Evolutionary conservation across 2,888 invertebrate species (phyloP).

Genomic region (Caenorhabditis sp.): DNA sequence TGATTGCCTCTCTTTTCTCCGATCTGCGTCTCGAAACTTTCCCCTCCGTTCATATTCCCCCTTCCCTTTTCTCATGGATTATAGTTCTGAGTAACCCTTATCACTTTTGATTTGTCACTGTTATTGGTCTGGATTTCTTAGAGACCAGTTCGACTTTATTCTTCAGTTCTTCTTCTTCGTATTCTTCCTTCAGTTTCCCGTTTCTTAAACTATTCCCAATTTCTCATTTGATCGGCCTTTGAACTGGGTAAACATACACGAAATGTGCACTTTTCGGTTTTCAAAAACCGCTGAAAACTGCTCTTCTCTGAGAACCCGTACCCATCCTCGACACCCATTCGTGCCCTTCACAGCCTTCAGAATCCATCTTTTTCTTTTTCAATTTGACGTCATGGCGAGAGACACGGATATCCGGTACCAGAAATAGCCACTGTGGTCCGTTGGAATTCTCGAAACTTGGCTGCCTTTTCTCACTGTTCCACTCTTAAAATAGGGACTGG

Average conservation of each 20-base stretch:
- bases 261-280: constrained; percentile 13
- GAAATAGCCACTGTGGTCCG: constrained; percentile 13
- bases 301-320: too few species aligned
- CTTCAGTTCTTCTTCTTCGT: not conserved
- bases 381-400: constrained; percentile 8
- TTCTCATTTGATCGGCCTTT: constrained; percentile 11
- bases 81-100: not conserved
- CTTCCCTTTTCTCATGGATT: not conserved
- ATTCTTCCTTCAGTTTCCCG: too few species aligned
- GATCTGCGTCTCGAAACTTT: constrained; percentile 26
- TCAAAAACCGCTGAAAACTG: not conserved
- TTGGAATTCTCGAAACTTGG: constrained; percentile 8
- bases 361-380: constrained; percentile 1
- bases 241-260: not conserved
- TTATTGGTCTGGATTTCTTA: too few species aligned
- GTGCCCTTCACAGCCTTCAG: not conserved
- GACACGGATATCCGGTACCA: constrained; percentile 19
- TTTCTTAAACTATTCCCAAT: not conserved
- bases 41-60: constrained; percentile 3
- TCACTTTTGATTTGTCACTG: too few species aligned
- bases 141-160: not conserved
- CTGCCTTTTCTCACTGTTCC: not conserved
- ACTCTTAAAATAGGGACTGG: constrained; percentile 6
- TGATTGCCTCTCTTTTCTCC: constrained; percentile 7
- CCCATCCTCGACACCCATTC: not conserved